Evolutionary conservation across 2,797 vertebrate species (phyloP).

Genomic region (Amblyopsis hoosieri): DNA sequence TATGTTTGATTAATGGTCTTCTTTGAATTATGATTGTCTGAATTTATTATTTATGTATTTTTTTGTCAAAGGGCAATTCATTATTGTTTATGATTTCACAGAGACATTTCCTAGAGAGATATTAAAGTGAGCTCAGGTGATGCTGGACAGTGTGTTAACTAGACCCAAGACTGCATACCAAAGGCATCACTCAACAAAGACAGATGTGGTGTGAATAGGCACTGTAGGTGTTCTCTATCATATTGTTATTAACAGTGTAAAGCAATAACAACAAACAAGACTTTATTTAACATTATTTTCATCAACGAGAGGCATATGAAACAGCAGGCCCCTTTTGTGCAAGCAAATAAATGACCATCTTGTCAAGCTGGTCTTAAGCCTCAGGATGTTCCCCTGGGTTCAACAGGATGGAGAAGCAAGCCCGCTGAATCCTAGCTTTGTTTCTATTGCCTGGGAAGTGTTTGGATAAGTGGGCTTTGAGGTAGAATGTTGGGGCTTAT

Average conservation of each 20-base stretch:
- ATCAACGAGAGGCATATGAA: slow-evolving; percentile 5
- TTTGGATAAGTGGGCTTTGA: slow-evolving; percentile 74
- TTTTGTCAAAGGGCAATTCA: slow-evolving; percentile 23
- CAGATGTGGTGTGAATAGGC: slow-evolving; percentile 3
- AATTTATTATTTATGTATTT: slow-evolving; percentile 5
- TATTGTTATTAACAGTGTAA: neutral
- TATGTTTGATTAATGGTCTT: slow-evolving; percentile 19
- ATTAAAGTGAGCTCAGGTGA: slow-evolving; percentile 34
- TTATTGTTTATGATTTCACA: slow-evolving; percentile 23
- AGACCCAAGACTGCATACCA: slow-evolving; percentile 18
- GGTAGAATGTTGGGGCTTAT: slow-evolving; percentile 65
- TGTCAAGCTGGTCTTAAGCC: slow-evolving; percentile 34
- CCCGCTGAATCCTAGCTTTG: slow-evolving; percentile 73
- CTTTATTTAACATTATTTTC: slow-evolving; percentile 3
- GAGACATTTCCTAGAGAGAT: slow-evolving; percentile 32
- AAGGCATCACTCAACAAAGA: slow-evolving; percentile 12
- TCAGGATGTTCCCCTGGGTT: slow-evolving; percentile 73
- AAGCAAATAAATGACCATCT: slow-evolving; percentile 19
- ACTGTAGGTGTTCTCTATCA: neutral
- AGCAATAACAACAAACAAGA: neutral
- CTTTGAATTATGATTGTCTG: slow-evolving; percentile 17
- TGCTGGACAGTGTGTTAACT: slow-evolving; percentile 26
- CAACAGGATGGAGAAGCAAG: slow-evolving; percentile 49
- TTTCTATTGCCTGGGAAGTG: slow-evolving; percentile 69
- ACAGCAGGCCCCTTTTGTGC: slow-evolving; percentile 13